Conservation (phyloP, 2,113 vertebrate genomes). For the Diadophis punctatus region DNA sequence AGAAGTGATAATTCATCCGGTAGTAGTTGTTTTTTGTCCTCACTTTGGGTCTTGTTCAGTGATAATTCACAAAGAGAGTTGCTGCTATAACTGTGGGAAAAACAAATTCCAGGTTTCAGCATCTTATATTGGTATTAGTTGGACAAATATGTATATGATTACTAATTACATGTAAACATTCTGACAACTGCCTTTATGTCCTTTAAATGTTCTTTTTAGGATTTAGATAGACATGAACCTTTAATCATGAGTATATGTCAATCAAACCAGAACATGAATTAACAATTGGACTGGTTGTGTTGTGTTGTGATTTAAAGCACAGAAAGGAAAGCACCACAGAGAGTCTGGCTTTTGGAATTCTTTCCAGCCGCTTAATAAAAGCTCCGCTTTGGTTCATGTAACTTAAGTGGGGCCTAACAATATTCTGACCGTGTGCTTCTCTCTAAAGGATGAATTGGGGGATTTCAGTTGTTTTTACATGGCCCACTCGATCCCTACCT, state of each 20-base stretch:
- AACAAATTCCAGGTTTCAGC: rapidly evolving
- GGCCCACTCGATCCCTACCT: neutral
- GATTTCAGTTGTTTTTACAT: neutral
- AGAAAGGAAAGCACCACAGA: neutral
- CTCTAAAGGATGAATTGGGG: neutral
- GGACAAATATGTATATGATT: neutral
- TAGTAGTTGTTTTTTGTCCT: neutral
- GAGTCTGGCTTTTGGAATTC: neutral
- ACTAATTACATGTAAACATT: neutral
- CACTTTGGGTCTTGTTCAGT: constrained; percentile 27
- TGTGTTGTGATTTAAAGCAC: neutral
- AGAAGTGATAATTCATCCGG: constrained; percentile 49
- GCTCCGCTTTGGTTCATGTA: neutral
- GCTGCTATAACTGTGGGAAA: constrained; percentile 59
- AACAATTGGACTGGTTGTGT: neutral
- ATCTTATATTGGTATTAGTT: neutral
- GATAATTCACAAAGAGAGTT: constrained; percentile 62
- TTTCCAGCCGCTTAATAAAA: neutral
- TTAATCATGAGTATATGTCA: neutral
- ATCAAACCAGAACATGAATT: neutral
- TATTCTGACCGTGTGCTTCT: neutral
- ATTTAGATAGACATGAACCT: neutral
- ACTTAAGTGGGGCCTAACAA: neutral
- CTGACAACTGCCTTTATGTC: neutral
- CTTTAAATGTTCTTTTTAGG: neutral